Evolutionary conservation across 2,797 vertebrate genomes (phyloP).

Genomic region (Rhyacichthys aspro): DNA sequence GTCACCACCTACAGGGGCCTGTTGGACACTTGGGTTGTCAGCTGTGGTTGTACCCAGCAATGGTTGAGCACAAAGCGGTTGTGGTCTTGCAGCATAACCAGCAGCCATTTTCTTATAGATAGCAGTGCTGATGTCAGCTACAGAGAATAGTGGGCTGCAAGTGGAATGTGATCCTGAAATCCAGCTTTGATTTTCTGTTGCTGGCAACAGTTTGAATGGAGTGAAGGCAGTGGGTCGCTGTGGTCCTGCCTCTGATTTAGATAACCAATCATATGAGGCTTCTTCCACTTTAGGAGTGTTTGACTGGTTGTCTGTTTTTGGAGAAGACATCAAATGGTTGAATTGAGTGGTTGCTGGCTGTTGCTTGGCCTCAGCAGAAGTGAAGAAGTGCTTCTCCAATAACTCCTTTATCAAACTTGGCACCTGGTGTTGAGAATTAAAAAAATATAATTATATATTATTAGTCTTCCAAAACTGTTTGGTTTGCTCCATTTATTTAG

Average conservation of each 20-base stretch:
- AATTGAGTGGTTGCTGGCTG: slow-evolving; percentile 28
- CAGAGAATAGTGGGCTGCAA: slow-evolving; percentile 59
- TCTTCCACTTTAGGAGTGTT: slow-evolving; percentile 41
- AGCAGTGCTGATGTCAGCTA: slow-evolving; percentile 61
- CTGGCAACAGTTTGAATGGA: slow-evolving; percentile 62
- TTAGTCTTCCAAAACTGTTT: background rate
- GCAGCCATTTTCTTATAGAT: slow-evolving; percentile 67
- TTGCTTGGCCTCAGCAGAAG: slow-evolving; percentile 61
- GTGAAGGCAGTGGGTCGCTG: slow-evolving; percentile 71
- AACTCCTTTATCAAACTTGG: slow-evolving; percentile 76
- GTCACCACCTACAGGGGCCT: slow-evolving; percentile 26
- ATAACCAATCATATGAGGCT: slow-evolving; percentile 54
- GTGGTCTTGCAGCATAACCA: slow-evolving; percentile 48
- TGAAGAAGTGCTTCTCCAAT: slow-evolving; percentile 74
- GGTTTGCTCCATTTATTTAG: too few relatives aligned
- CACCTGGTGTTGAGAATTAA: slow-evolving; percentile 62
- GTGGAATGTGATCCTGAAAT: slow-evolving; percentile 32
- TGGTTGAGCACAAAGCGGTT: slow-evolving; percentile 45
- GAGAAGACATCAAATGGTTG: slow-evolving; percentile 20
- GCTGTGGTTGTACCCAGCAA: slow-evolving; percentile 14
- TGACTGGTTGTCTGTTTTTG: slow-evolving; percentile 39
- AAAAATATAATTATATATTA: slow-evolving; percentile 9
- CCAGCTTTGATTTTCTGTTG: slow-evolving; percentile 27
- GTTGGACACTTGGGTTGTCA: slow-evolving; percentile 45
- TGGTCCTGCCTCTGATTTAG: slow-evolving; percentile 42